Evolutionary conservation across 2,113 vertebrate species (phyloP), one percentile per base, ranked within the genome.

Genomic region (Setophaga petechia): DNA sequence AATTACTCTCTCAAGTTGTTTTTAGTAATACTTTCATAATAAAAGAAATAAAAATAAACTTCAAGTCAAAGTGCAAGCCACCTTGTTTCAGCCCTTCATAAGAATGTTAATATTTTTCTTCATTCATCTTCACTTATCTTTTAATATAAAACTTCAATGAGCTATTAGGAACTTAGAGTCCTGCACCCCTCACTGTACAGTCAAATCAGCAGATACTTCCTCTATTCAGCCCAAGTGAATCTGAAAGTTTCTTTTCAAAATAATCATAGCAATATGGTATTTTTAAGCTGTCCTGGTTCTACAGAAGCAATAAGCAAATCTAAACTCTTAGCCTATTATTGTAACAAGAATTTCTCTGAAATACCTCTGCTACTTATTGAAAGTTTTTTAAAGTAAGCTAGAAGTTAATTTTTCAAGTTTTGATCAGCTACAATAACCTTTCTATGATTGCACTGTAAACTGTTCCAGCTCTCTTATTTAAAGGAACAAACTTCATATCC

Each of bases 31-130:
- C 44, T 91, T 88, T 24, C 39, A 87, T 75, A 82, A 76, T 16
- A 74, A 63, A 86, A 82, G 27, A 9, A 62, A 86, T 51, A 54
- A 79, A 59, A 61, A 62, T 5, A 44, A 72, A 18, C 59, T 94
- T 95, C 77, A 95, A 96, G 90, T 93, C 80, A 95, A 96, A 96
- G 94, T 94, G 95, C 95, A 96, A 95, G 82, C 76, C 33, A 93
- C 75, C 89, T 95, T 77, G 6, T 95, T 95, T 94, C 85, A 95
- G 95, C 86, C 93, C 86, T 95, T 96, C 93, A 92, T 90, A 62
- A 94, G 92, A 82, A 39, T 68, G 27, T 80, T 80, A 67, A 16
- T 81, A 63, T 90, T 95, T 92, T 94, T 90, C 51, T 80, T 94
- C 87, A 95, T 94, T 87, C 78, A 91, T 84, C 84, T 94, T 93